These are phyloP conservation scores for Oryctolagus cuniculus DNA, from an alignment of 2,113 vertebrate species.

Conservation along the genomic window DNA sequence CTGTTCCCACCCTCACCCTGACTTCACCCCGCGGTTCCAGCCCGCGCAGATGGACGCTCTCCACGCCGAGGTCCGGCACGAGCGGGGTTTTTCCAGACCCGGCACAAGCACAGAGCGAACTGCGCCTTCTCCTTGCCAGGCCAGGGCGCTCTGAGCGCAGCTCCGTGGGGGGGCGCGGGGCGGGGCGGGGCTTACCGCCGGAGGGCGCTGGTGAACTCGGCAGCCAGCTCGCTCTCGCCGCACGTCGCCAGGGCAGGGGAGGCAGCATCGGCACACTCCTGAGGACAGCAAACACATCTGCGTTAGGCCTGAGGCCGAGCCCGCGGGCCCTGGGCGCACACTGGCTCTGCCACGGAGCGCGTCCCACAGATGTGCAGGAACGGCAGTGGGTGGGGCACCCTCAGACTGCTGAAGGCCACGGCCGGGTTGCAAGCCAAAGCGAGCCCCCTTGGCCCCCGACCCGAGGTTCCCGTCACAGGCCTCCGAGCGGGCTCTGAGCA, in stretches of 20 bases:
- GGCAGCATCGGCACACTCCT: slow-evolving; percentile 90
- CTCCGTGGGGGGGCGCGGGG: no score
- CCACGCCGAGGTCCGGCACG: background rate
- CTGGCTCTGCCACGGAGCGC: background rate
- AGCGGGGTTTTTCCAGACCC: background rate
- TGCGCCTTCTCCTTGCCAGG: background rate
- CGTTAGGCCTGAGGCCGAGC: background rate
- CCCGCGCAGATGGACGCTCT: background rate
- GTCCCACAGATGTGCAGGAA: fast-evolving
- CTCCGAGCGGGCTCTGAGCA: fast-evolving
- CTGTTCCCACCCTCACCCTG: background rate
- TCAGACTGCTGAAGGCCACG: background rate
- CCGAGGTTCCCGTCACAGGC: no score
- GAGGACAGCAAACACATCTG: slow-evolving; percentile 43
- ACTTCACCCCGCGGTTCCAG: background rate
- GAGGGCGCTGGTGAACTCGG: slow-evolving; percentile 90
- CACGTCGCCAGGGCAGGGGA: slow-evolving; percentile 82
- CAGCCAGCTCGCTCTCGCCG: slow-evolving; percentile 89
- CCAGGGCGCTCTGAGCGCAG: background rate
- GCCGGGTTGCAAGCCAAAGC: background rate
- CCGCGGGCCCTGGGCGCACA: background rate
- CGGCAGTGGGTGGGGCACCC: background rate
- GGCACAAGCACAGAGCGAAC: background rate
- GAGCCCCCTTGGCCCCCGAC: background rate
- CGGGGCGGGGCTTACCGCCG: slow-evolving; percentile 87